Conservation (phyloP, 1,140 invertebrate genomes). For the Lepidurus couesii region DNA sequence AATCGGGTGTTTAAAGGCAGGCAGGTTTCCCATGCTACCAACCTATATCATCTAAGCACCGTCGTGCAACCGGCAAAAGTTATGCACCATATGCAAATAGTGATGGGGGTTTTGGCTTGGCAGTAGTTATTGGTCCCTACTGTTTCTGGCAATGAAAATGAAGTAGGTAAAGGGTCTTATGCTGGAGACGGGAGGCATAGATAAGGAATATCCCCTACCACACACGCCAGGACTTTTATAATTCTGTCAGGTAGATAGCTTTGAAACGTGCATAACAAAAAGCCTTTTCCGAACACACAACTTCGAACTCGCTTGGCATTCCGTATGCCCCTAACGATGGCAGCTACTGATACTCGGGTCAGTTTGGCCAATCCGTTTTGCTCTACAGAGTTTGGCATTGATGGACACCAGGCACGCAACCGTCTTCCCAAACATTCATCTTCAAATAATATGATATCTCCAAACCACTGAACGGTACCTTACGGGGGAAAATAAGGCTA, state of each 20-base stretch:
- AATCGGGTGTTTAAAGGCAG: no score
- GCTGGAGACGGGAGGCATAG: neutral
- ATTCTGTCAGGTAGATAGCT: neutral
- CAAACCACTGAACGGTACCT: neutral
- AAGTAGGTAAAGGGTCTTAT: slow-evolving; percentile 4
- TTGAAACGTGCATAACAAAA: neutral
- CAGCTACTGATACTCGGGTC: slow-evolving; percentile 3
- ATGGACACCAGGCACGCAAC: neutral
- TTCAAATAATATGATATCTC: neutral
- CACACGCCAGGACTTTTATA: neutral
- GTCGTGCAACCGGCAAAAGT: neutral
- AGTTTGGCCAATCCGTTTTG: neutral
- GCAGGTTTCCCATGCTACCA: no score
- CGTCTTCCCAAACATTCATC: neutral
- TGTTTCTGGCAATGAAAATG: neutral
- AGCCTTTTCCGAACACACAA: neutral
- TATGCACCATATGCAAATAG: slow-evolving; percentile 5
- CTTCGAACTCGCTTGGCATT: neutral
- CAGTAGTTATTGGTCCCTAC: slow-evolving; percentile 14
- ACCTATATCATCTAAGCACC: no score
- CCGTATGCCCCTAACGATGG: neutral
- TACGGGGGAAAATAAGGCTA: no score
- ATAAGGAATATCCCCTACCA: neutral
- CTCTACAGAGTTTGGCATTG: neutral
- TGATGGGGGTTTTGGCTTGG: neutral